A percentile compares a stretch with the other conserved stretches of the same genome.
phyloP scores from a whole-genome alignment of 2,113 vertebrate genomes.

The Pao palembangensis region DNA sequence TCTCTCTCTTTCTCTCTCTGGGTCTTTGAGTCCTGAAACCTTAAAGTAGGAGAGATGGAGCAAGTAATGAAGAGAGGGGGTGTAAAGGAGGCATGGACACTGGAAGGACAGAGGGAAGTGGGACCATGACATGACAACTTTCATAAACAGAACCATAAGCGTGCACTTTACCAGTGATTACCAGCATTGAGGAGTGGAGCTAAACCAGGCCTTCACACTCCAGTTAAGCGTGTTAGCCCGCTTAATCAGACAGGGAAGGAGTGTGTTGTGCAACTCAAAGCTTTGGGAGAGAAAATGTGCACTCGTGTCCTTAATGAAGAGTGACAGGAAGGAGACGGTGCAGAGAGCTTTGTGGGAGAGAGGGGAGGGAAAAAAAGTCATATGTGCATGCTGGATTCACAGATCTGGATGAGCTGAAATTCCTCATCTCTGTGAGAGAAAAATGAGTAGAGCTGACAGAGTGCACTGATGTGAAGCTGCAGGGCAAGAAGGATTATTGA shows the following conservation, averaged over 20 bases:
- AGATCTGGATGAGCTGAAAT: slow-evolving; percentile 38
- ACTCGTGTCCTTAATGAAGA: slow-evolving; percentile 31
- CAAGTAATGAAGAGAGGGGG: slow-evolving; percentile 21
- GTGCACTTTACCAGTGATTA: slow-evolving; percentile 63
- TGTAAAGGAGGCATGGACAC: slow-evolving; percentile 34
- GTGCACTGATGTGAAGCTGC: slow-evolving; percentile 2
- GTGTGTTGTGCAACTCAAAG: slow-evolving; percentile 50
- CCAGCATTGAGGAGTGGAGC: slow-evolving; percentile 48
- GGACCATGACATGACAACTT: slow-evolving; percentile 66
- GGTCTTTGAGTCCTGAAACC: slow-evolving; percentile 46
- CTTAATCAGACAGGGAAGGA: slow-evolving; percentile 68
- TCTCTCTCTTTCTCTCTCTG: slow-evolving; percentile 58
- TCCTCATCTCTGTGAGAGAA: slow-evolving; percentile 29
- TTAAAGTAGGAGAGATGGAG: slow-evolving; percentile 40
- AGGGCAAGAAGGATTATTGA: neutral
- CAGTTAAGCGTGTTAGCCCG: slow-evolving; percentile 65
- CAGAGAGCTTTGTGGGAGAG: neutral
- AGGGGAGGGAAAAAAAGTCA: slow-evolving; percentile 11
- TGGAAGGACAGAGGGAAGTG: slow-evolving; percentile 43
- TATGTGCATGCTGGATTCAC: slow-evolving; percentile 32
- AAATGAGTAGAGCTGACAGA: neutral
- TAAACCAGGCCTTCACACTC: slow-evolving; percentile 66
- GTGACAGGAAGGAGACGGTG: slow-evolving; percentile 22
- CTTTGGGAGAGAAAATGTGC: slow-evolving; percentile 42
- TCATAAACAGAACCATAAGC: slow-evolving; percentile 65